A percentile compares a stretch with the other conserved stretches of the same genome.
These are phyloP conservation scores for Aldabrachelys gigantea DNA, from an alignment of 2,113 vertebrate genomes.

Conservation along the genomic window DNA sequence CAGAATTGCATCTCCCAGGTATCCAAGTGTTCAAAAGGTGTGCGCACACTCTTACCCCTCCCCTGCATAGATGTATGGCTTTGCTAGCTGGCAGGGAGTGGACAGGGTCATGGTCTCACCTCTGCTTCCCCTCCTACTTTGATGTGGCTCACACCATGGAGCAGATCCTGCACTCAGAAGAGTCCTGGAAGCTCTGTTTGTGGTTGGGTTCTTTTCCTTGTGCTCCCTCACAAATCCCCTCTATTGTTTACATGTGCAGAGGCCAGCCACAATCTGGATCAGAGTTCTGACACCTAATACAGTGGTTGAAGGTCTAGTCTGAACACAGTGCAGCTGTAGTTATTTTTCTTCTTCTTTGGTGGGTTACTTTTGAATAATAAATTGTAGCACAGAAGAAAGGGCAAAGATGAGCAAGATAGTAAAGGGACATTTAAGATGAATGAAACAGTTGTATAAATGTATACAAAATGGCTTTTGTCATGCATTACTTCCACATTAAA, in stretches of 20 bases:
- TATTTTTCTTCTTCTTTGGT: background rate
- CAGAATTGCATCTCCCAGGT: background rate
- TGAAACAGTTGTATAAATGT: background rate
- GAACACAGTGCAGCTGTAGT: background rate
- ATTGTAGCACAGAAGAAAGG: background rate
- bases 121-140: background rate
- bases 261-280: background rate
- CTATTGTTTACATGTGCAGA: background rate
- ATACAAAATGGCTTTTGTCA: rapidly evolving
- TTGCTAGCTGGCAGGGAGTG: background rate
- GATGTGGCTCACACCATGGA: background rate
- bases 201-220: background rate
- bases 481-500: background rate
- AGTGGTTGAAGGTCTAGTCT: background rate
- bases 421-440: background rate
- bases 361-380: background rate
- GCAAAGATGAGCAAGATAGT: background rate
- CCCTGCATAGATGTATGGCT: background rate
- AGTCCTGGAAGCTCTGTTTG: background rate
- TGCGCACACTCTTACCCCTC: background rate
- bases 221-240: background rate
- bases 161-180: background rate
- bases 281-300: background rate
- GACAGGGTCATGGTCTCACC: background rate
- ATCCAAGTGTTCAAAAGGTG: background rate